Evolutionary conservation across 2,113 vertebrate species (phyloP).

Genomic region (Meles meles): DNA sequence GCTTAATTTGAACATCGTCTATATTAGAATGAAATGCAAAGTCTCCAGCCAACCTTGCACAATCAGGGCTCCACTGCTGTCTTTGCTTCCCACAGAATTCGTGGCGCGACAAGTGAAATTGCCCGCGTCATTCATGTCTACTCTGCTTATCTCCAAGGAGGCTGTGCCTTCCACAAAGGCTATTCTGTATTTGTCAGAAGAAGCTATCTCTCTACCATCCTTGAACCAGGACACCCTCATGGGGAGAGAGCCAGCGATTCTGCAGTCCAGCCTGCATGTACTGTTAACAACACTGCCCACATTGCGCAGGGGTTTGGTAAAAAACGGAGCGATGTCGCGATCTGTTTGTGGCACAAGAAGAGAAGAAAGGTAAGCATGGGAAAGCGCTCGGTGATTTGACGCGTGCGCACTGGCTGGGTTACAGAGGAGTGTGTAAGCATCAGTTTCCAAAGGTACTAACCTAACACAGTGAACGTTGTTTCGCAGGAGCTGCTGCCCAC

Average conservation of each 20-base stretch:
- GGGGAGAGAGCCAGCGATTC: conserved; percentile 95
- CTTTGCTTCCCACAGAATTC: conserved; percentile 94
- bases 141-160: conserved; percentile 85
- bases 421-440: background rate
- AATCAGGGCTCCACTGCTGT: conserved; percentile 92
- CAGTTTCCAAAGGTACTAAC: conserved; percentile 83
- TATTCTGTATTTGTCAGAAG: conserved; percentile 87
- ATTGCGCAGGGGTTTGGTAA: conserved; percentile 94
- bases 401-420: background rate
- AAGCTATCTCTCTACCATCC: conserved; percentile 88
- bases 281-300: conserved; percentile 87
- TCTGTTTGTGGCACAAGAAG: conserved; percentile 87
- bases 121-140: conserved; percentile 91
- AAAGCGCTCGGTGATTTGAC: background rate
- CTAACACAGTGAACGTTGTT: conserved; percentile 93
- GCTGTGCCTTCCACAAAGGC: conserved; percentile 92
- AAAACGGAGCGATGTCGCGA: conserved; percentile 94
- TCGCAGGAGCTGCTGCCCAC: conserved; percentile 94
- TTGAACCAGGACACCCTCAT: conserved; percentile 96
- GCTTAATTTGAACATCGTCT: background rate
- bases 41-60: conserved; percentile 91
- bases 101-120: conserved; percentile 94
- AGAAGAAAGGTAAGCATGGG: conserved; percentile 46
- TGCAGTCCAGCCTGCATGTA: conserved; percentile 90
- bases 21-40: conserved; percentile 50